phyloP scores from a whole-genome alignment of 35 echinoderm and acorn worm genomes.

The Holothuria glaberrima region DNA sequence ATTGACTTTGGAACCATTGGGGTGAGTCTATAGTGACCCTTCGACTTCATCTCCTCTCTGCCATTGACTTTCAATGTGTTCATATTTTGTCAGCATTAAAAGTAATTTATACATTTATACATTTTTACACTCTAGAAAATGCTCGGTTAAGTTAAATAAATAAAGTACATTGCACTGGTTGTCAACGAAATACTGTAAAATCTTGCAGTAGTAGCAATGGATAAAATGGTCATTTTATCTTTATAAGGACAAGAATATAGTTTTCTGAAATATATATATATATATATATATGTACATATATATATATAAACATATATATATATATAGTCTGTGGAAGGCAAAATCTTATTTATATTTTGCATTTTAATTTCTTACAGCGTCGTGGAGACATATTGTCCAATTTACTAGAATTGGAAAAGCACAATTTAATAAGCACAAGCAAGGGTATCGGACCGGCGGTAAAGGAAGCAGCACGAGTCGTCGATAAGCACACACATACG shows the following conservation, averaged over 20 bases:
- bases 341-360: background rate
- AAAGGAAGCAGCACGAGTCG: constrained; percentile 40
- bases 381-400: constrained; percentile 89
- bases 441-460: constrained; percentile 51
- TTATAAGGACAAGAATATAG: background rate
- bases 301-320: no score
- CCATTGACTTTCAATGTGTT: no score
- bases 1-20: constrained; percentile 61
- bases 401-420: constrained; percentile 77
- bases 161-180: no score
- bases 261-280: no score
- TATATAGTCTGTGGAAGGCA: no score
- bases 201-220: background rate
- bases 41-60: no score
- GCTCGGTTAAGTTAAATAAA: no score
- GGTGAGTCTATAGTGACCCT: constrained; percentile 36
- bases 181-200: background rate
- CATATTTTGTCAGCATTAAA: no score
- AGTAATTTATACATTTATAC: no score
- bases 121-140: no score
- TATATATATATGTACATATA: no score
- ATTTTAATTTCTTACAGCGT: constrained; percentile 36
- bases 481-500: constrained; percentile 37
- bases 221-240: background rate
- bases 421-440: constrained; percentile 57